phyloP scores from a whole-genome alignment of 2,888 invertebrate genomes.

The Lasioglossum calceatum region DNA sequence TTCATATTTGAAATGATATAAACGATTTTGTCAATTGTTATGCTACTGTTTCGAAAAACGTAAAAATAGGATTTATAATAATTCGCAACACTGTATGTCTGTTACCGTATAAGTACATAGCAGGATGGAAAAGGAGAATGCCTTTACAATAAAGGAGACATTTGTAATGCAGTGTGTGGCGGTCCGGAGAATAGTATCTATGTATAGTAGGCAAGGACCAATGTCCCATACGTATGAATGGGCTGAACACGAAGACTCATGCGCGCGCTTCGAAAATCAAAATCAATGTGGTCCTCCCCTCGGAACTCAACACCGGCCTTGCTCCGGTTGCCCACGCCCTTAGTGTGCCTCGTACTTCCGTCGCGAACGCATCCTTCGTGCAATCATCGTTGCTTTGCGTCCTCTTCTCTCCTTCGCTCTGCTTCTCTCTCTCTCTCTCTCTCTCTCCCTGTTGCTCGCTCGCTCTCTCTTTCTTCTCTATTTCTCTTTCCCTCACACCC shows the following conservation, averaged over 20 bases:
- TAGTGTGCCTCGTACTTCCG: conserved; percentile 67
- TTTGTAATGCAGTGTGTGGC: conserved; percentile 6
- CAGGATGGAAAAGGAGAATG: background rate
- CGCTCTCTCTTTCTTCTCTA: background rate
- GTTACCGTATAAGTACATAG: too few relatives aligned
- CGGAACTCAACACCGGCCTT: conserved; percentile 56
- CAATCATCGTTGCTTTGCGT: conserved; percentile 59
- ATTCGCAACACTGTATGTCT: too few relatives aligned
- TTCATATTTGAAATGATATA: too few relatives aligned
- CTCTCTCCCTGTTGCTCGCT: background rate
- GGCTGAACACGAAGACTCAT: conserved; percentile 44
- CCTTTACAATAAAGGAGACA: background rate
- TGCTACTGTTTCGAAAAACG: too few relatives aligned
- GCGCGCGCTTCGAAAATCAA: conserved; percentile 63
- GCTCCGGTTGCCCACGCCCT: conserved; percentile 66
- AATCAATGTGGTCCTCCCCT: conserved; percentile 56
- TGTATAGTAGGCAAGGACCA: conserved; percentile 47
- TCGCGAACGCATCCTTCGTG: conserved; percentile 65
- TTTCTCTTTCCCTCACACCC: background rate
- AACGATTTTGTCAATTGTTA: too few relatives aligned
- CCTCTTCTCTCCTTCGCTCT: conserved; percentile 49
- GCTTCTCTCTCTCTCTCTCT: conserved; percentile 27
- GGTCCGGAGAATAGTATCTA: conserved; percentile 29
- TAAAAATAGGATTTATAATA: too few relatives aligned
- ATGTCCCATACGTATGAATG: conserved; percentile 56